Evolutionary conservation across 2,113 vertebrate genomes (phyloP).

Genomic region (Passer domesticus): DNA sequence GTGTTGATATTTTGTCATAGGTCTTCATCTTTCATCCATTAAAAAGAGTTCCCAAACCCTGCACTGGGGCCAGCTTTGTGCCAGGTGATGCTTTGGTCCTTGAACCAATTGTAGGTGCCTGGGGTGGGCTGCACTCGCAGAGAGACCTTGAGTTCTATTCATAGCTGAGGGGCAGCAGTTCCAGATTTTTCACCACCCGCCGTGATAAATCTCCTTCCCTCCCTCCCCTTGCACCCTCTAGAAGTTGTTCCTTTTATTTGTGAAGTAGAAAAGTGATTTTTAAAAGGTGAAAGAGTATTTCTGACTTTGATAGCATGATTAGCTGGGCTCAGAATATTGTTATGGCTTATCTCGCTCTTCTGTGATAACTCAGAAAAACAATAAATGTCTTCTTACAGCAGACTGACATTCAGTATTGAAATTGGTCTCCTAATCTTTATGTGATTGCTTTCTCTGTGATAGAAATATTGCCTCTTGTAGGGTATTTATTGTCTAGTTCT

Average conservation of each 20-base stretch:
- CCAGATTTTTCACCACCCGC: not conserved
- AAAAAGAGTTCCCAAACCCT: not conserved
- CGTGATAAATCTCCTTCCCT: not conserved
- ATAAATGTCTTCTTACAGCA: conserved; percentile 60
- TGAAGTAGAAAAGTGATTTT: conserved; percentile 33
- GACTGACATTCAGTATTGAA: conserved; percentile 73
- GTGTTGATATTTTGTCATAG: not conserved
- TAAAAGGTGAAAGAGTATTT: conserved; percentile 51
- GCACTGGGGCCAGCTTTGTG: not conserved
- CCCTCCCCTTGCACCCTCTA: not conserved
- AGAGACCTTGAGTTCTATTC: rapidly evolving
- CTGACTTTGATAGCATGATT: conserved; percentile 27
- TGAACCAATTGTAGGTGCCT: rapidly evolving
- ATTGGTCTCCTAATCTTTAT: conserved; percentile 82
- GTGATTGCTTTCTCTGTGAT: conserved; percentile 79
- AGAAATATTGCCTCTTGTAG: conserved; percentile 79
- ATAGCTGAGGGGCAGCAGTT: not conserved
- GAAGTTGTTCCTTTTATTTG: conserved; percentile 29
- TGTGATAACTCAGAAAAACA: conserved; percentile 72
- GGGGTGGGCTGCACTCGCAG: rapidly evolving
- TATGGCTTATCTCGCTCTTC: conserved; percentile 14
- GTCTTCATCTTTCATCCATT: not conserved
- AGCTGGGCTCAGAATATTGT: conserved; percentile 39
- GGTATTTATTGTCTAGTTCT: conserved; percentile 82
- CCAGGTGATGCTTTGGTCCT: not conserved